Conservation (phyloP, 2,113 vertebrate genomes). For the Otis tarda region DNA sequence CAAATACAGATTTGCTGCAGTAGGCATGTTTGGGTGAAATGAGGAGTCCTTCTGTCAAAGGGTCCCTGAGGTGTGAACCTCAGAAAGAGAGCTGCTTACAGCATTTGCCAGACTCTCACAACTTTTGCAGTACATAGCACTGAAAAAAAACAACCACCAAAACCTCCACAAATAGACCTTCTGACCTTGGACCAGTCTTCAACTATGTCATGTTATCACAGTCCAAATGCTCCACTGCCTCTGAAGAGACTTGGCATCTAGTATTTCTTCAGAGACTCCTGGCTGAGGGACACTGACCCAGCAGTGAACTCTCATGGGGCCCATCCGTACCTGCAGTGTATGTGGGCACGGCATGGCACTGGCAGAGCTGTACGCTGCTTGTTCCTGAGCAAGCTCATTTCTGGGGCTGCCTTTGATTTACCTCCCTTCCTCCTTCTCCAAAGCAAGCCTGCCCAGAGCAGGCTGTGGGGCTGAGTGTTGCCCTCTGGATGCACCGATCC, state of each 20-base stretch:
- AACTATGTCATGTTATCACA: neutral
- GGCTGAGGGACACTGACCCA: neutral
- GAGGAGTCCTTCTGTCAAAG: neutral
- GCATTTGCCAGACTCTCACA: neutral
- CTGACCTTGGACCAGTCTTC: neutral
- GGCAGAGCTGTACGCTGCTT: accelerated
- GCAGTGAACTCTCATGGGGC: accelerated
- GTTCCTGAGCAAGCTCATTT: neutral
- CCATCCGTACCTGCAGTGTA: accelerated
- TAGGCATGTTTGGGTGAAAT: neutral
- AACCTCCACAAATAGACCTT: neutral
- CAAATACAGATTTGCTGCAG: neutral
- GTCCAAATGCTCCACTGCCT: neutral
- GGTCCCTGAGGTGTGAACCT: neutral
- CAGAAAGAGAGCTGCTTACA: neutral
- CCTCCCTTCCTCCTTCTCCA: neutral
- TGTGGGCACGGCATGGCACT: accelerated
- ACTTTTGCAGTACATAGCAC: neutral
- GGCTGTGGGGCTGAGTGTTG: neutral
- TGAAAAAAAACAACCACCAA: neutral
- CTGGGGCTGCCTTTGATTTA: neutral
- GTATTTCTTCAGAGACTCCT: neutral
- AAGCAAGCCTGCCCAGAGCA: neutral
- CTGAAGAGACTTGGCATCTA: neutral
- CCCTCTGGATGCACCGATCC: neutral